Evolutionary conservation across 2,888 invertebrate species (phyloP), one percentile per base, ranked within the genome.

Genomic region (Drosophila eohydei): DNA sequence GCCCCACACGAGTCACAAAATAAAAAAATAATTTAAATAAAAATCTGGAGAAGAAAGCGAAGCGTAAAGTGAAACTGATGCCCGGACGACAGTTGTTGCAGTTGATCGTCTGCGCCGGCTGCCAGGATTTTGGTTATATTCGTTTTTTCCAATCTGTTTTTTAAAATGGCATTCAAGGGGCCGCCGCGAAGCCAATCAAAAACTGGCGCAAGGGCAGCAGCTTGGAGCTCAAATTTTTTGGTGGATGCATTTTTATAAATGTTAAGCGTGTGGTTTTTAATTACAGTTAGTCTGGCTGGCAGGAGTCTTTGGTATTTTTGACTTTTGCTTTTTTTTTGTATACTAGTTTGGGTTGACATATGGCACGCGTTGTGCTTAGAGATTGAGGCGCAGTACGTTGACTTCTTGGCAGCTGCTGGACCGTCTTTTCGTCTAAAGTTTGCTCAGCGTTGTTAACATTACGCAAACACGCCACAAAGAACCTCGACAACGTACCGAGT

Each of bases 111-210:
- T 72, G 67, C 61, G 78, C 71, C 78, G 84, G 74, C 77, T 81
- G 74, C 71, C 74, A 66, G 78, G 70, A 73, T 60, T 59, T 68
- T 34, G 4, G 38, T 55, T 34, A 60, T 73, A 59, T 46, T 48
- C 46, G n/a, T 30, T 30, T 48, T 61, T 51, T 69, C 5, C 28
- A 28, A 40, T 63, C 61, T 32, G 36, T 30, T 57, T 62, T 66
- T 77, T 68, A 57, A 65, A 51, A 55, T 59, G 81, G 74, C 66
- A 81, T 67, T 83, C 71, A 58, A 74, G 65, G 72, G 54, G 28
- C 38, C 30, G 43, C 81, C 88, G 83, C 87, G 91, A 91, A 91
- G 91, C 92, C 91, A 89, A 91, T 89, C 81, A 91, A 91, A 85
- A 90, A 82, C 92, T 77, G 89, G 46, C 51, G 59, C 58, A 63